These are phyloP conservation scores for Helleia helle DNA, from an alignment of 2,888 invertebrate species.

Conservation along the genomic window DNA sequence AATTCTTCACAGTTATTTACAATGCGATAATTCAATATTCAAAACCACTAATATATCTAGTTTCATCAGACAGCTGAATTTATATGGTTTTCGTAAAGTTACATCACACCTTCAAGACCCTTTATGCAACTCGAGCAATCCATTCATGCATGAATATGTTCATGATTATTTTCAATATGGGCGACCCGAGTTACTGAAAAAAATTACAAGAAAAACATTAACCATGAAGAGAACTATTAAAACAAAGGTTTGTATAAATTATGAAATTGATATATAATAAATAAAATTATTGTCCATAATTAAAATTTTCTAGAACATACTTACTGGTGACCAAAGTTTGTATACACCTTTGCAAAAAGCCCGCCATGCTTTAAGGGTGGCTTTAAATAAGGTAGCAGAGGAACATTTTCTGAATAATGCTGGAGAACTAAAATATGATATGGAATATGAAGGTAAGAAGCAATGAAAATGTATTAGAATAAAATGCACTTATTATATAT, in stretches of 20 bases:
- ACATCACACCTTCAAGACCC: conserved; percentile 75
- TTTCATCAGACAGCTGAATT: conserved; percentile 76
- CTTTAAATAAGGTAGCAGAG: conserved; percentile 54
- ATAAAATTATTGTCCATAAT: neutral
- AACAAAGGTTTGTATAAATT: conserved; percentile 34
- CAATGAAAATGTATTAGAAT: neutral
- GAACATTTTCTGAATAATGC: conserved; percentile 44
- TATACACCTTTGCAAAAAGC: conserved; percentile 59
- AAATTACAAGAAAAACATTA: conserved; percentile 69
- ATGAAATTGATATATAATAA: neutral
- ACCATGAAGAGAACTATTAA: conserved; percentile 52
- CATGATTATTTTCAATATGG: conserved; percentile 73
- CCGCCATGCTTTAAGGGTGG: conserved; percentile 51
- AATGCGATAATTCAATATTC: conserved; percentile 68
- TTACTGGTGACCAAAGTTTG: conserved; percentile 36
- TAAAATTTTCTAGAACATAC: conserved; percentile 13
- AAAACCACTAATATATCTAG: conserved; percentile 76
- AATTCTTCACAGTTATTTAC: conserved; percentile 70
- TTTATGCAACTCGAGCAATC: conserved; percentile 72
- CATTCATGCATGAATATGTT: conserved; percentile 74
- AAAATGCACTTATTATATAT: neutral
- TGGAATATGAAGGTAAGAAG: conserved; percentile 18
- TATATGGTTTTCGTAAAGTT: conserved; percentile 77
- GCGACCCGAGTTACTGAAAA: conserved; percentile 66
- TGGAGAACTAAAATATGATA: conserved; percentile 37